Conservation (phyloP, 1,140 invertebrate genomes). For the Trichogramma pretiosum region DNA sequence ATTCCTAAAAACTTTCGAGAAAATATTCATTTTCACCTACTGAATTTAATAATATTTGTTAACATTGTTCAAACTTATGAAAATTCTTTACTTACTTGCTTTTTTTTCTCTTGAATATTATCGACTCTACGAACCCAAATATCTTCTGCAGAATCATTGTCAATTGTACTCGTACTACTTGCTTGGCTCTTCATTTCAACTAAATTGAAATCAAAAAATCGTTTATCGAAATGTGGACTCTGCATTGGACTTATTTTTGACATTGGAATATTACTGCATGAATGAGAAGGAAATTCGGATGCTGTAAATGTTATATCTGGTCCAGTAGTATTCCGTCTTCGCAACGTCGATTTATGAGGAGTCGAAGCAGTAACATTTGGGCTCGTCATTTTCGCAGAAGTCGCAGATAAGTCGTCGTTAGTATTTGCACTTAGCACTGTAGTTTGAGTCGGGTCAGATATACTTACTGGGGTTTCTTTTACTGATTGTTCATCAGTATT, state of each 20-base stretch:
- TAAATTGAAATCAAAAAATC: constrained; percentile 71
- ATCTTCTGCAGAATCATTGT: constrained; percentile 54
- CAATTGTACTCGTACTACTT: constrained; percentile 54
- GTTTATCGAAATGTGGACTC: constrained; percentile 65
- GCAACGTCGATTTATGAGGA: constrained; percentile 35
- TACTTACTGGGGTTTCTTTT: too few relatives aligned
- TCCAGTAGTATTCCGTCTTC: constrained; percentile 39
- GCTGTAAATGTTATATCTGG: constrained; percentile 42
- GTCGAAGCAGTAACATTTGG: constrained; percentile 39
- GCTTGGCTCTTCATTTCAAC: constrained; percentile 71
- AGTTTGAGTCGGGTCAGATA: too few relatives aligned
- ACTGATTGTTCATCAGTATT: too few relatives aligned
- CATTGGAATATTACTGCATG: constrained; percentile 41
- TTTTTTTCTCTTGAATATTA: constrained; percentile 37
- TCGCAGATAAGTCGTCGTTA: too few relatives aligned
- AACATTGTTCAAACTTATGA: too few relatives aligned
- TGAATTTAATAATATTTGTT: too few relatives aligned
- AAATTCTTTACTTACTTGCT: constrained; percentile 39
- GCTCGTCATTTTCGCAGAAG: constrained; percentile 33
- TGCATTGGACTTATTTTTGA: constrained; percentile 45
- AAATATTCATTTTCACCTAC: too few relatives aligned
- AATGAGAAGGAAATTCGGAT: constrained; percentile 41
- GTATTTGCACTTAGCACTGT: constrained; percentile 12
- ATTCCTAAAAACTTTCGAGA: too few relatives aligned
- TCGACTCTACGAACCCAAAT: constrained; percentile 61